Evolutionary conservation across 2,888 invertebrate species (phyloP).

Genomic region (Arctia plantaginis): DNA sequence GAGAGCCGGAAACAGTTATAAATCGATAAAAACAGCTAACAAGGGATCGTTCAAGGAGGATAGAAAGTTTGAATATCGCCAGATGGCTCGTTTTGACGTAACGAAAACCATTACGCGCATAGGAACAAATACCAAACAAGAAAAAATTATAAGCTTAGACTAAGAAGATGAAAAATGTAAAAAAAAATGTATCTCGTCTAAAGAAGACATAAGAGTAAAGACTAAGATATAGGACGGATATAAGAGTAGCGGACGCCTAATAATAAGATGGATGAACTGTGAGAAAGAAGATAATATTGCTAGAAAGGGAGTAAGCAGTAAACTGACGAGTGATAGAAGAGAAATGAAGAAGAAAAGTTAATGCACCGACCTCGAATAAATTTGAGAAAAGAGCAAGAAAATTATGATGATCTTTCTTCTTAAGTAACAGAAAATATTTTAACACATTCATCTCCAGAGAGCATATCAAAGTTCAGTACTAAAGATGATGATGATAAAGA

Average conservation of each 20-base stretch:
- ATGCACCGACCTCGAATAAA: too few relatives aligned
- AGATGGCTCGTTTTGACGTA: conserved; percentile 45
- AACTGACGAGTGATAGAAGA: too few relatives aligned
- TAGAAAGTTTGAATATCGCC: conserved; percentile 45
- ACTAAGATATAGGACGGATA: background rate
- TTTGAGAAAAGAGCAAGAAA: too few relatives aligned
- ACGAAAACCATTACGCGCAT: conserved; percentile 29
- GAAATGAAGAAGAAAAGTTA: too few relatives aligned
- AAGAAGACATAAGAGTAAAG: background rate
- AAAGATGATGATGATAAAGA: background rate
- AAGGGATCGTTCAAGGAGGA: conserved; percentile 54
- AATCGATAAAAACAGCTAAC: conserved; percentile 67
- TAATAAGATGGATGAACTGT: too few relatives aligned
- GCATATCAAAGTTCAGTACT: background rate
- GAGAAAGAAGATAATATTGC: too few relatives aligned
- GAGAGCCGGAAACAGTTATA: conserved; percentile 73
- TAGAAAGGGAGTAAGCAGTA: too few relatives aligned
- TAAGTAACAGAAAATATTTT: background rate
- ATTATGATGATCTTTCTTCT: background rate
- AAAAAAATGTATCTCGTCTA: background rate
- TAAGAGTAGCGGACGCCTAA: too few relatives aligned
- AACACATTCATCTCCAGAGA: background rate
- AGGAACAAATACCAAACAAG: conserved; percentile 30
- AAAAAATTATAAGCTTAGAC: background rate
- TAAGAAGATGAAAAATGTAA: background rate